Evolutionary conservation across 2,797 vertebrate genomes (phyloP).

Genomic region (Acomys russatus): DNA sequence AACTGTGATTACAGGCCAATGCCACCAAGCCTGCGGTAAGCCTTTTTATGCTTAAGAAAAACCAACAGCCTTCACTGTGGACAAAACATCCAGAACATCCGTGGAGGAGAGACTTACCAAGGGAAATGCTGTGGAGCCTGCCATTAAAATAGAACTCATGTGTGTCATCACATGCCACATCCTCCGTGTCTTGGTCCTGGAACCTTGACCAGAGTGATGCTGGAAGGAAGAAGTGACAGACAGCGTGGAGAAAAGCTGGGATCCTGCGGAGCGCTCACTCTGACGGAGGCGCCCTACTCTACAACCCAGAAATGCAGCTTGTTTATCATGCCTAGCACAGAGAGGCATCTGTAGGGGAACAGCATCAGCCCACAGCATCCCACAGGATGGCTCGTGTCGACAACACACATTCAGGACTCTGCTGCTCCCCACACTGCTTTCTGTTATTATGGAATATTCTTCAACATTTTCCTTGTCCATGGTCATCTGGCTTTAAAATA

Average conservation of each 20-base stretch:
- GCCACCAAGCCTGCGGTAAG: not conserved
- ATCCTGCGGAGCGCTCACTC: not conserved
- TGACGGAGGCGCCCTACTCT: not conserved
- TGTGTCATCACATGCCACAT: too few species aligned
- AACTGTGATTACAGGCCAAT: not conserved
- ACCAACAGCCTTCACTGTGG: not conserved
- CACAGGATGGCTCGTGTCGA: not conserved
- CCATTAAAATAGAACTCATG: rapidly evolving
- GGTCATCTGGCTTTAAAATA: not conserved
- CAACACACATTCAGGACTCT: not conserved
- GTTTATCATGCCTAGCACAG: not conserved
- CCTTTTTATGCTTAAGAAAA: constrained; percentile 25
- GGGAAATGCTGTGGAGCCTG: not conserved
- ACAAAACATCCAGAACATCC: not conserved
- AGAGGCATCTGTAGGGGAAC: not conserved
- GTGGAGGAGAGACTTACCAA: not conserved
- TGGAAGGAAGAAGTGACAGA: not conserved
- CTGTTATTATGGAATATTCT: not conserved
- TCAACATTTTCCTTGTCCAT: not conserved
- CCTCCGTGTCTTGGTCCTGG: not conserved
- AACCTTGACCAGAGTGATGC: not conserved
- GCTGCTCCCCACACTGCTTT: too few species aligned
- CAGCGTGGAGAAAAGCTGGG: not conserved
- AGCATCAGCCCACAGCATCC: not conserved
- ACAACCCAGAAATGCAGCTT: not conserved